phyloP scores from a whole-genome alignment of 1,140 invertebrate species.

The Ceratina japonica region DNA sequence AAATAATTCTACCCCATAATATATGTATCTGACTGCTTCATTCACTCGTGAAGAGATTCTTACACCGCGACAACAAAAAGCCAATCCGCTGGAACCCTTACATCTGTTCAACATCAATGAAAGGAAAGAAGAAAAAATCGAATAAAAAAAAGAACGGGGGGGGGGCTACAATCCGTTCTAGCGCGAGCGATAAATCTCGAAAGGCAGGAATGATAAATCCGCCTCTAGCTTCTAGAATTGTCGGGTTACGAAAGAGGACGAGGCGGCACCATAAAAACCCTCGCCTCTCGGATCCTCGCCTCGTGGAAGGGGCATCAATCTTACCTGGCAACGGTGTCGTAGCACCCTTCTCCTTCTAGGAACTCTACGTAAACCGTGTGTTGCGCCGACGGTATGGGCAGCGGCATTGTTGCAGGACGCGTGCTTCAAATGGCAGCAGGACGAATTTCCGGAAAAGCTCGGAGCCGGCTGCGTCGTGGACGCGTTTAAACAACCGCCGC shows the following conservation, averaged over 20 bases:
- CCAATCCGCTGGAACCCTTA: not conserved
- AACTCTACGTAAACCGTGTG: conserved; percentile 67
- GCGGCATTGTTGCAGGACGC: conserved; percentile 65
- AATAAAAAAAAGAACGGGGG: not conserved
- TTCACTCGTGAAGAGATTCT: conserved; percentile 8
- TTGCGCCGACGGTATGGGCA: conserved; percentile 34
- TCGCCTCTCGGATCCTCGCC: conserved; percentile 30
- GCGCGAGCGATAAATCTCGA: conserved; percentile 16
- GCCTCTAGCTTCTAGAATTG: conserved; percentile 42
- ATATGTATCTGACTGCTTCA: not conserved
- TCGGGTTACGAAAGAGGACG: conserved; percentile 25
- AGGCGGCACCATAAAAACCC: conserved; percentile 31
- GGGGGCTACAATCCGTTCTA: not conserved
- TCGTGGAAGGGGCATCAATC: conserved; percentile 43
- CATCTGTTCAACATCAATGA: conserved; percentile 16
- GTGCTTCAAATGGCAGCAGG: conserved; percentile 70
- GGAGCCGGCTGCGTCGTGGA: conserved; percentile 30
- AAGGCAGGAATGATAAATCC: conserved; percentile 33
- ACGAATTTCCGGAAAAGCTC: conserved; percentile 44
- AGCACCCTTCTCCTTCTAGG: conserved; percentile 72
- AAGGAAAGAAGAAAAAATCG: conserved; percentile 14
- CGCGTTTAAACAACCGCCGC: conserved; percentile 48
- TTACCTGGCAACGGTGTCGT: conserved; percentile 73
- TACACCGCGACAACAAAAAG: conserved; percentile 7
- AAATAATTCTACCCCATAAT: not conserved